Base-by-base conservation (phyloP, 2,888 invertebrate species). In the Patella ulyssiponensis region DNA sequence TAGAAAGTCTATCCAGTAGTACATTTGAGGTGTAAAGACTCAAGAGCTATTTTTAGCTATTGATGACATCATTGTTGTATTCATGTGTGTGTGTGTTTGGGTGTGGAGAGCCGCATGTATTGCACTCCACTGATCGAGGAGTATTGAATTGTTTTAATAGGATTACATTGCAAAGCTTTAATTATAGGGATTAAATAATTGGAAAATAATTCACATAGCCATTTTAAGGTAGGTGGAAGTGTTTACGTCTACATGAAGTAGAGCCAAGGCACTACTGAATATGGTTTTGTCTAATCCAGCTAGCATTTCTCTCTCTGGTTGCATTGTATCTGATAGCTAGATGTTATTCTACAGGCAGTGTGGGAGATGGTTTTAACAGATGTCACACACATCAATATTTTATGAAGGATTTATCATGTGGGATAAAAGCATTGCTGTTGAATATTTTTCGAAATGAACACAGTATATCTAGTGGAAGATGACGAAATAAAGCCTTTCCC, bases 11-110 rank as follows among this genome's bases (percentile, higher is more conserved):
- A 44, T 44, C 44, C 44, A 44, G 44, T 44, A 7, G 44, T 44
- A 44, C 44, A 44, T 44, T 7, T 44, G 44, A 44, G 44, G 44
- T 44, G 44, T 44, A 44, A 44, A 44, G 44, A 44, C 44, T 44
- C 11, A 23, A 23, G 20, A 9, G 3, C 64, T 64, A 64, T 64
- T 64, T 64, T 23, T 64, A 64, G 64, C 64, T 23, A 14, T 64
- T 64, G 20, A 64, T 64, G 64, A 64, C 64, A 64, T 64, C 64
- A 64, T 64, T 64, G 64, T 64, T 64, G 20, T 64, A 64, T 20
- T 64, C 9, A 44, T 44, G 44, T 44, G 44, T 44, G 44, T 44
- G 44, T 44, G 44, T 44, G 44, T 44, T 44, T 44, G 44, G 44
- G 44, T 44, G 44, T 44, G 44, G 44, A 44, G 44, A 44, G 44